phyloP scores from a whole-genome alignment of 1,140 invertebrate species.

The Alviniconcha marisindica region DNA sequence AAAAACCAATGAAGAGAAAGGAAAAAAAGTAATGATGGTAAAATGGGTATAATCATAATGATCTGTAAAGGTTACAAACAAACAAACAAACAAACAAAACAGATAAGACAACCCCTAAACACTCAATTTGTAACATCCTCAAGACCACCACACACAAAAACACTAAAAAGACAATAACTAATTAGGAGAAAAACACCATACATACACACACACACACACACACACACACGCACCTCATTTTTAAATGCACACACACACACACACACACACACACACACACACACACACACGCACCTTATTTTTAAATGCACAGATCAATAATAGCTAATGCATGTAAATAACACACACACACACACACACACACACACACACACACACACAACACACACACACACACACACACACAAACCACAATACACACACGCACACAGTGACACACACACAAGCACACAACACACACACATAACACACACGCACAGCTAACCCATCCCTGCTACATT shows the following conservation, averaged over 20 bases:
- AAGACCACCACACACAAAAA: too few species aligned
- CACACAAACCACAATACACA: background rate
- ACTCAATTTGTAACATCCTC: too few species aligned
- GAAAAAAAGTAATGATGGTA: too few species aligned
- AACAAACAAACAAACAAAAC: too few species aligned
- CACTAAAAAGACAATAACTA: too few species aligned
- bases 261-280: slow-evolving; percentile 12
- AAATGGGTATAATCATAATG: too few species aligned
- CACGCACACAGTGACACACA: background rate
- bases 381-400: background rate
- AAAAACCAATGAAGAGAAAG: too few species aligned
- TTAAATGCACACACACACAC: background rate
- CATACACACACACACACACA: background rate
- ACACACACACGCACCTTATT: background rate
- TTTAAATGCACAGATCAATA: background rate
- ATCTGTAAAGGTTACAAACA: too few species aligned
- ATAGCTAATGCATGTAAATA: too few species aligned
- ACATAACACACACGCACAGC: background rate
- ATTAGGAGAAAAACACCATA: background rate
- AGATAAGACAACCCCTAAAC: too few species aligned
- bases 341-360: background rate
- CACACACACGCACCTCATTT: background rate
- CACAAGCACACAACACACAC: background rate
- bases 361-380: background rate
- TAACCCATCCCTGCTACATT: too few species aligned